Evolutionary conservation across 2,888 invertebrate genomes (phyloP).

Genomic region (Cistogaster globosa): DNA sequence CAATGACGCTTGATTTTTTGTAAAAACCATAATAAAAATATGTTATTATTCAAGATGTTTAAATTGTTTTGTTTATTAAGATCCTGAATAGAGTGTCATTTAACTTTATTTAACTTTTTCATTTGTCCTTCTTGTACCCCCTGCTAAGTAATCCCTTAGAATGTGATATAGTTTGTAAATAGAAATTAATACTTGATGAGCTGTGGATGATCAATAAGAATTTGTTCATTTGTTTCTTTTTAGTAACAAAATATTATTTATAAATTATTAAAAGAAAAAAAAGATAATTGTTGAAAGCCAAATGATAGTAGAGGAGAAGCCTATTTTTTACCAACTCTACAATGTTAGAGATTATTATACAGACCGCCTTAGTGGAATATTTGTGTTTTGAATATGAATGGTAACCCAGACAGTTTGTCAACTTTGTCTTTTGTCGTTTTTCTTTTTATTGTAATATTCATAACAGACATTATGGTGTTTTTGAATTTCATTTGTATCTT

Average conservation of each 20-base stretch:
- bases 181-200: slow-evolving; percentile 68
- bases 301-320: not conserved
- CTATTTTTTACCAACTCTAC: slow-evolving; percentile 4
- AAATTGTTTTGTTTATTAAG: slow-evolving; percentile 16
- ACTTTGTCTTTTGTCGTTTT: slow-evolving; percentile 13
- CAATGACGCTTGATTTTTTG: slow-evolving; percentile 24
- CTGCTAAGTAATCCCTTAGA: slow-evolving; percentile 6
- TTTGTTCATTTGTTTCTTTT: slow-evolving; percentile 6
- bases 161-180: slow-evolving; percentile 25
- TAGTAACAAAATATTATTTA: slow-evolving; percentile 25
- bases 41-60: slow-evolving; percentile 62
- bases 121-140: slow-evolving; percentile 9
- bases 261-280: slow-evolving; percentile 48
- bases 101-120: slow-evolving; percentile 63
- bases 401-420: slow-evolving; percentile 67
- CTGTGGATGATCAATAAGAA: slow-evolving; percentile 67
- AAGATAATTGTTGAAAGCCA: slow-evolving; percentile 68
- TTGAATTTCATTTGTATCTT: slow-evolving; percentile 33
- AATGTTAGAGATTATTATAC: slow-evolving; percentile 47
- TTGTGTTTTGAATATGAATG: slow-evolving; percentile 24
- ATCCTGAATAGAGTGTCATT: slow-evolving; percentile 50
- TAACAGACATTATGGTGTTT: slow-evolving; percentile 58
- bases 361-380: slow-evolving; percentile 61
- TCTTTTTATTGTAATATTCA: slow-evolving; percentile 18
- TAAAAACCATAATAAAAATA: slow-evolving; percentile 36